These are phyloP conservation scores for Lampropteryx suffumata DNA, from an alignment of 2,888 invertebrate species.

Conservation along the genomic window DNA sequence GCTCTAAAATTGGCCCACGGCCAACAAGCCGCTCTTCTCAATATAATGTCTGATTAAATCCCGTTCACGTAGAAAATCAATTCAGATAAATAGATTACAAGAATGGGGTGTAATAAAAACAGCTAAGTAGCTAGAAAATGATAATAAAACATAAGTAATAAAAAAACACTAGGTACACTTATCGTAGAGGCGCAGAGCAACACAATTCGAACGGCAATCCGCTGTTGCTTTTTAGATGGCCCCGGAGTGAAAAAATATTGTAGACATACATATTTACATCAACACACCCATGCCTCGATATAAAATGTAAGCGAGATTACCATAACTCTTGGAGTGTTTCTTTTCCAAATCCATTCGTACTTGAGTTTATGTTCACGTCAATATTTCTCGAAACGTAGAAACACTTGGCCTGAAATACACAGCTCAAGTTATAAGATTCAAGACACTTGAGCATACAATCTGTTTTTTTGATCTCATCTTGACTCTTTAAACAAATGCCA, in stretches of 20 bases:
- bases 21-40: conserved; percentile 10
- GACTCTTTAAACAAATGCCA: too few relatives aligned
- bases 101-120: too few relatives aligned
- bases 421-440: too few relatives aligned
- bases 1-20: conserved; percentile 6
- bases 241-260: conserved; percentile 21
- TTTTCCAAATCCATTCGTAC: conserved; percentile 23
- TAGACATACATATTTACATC: conserved; percentile 29
- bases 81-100: conserved; percentile 5
- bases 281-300: conserved; percentile 12
- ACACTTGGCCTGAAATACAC: background rate
- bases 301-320: conserved; percentile 29
- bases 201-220: too few relatives aligned
- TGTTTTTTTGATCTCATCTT: too few relatives aligned
- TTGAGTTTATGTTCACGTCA: conserved; percentile 13
- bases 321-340: conserved; percentile 30
- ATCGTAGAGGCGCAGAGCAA: too few relatives aligned
- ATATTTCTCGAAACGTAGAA: background rate
- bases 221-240: background rate
- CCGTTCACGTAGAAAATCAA: conserved; percentile 12
- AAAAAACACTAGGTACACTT: too few relatives aligned
- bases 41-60: conserved; percentile 12
- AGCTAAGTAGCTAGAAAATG: too few relatives aligned
- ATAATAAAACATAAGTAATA: too few relatives aligned
- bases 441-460: background rate